Conservation (phyloP, 2,888 invertebrate species). For the Sinohyriopsis cumingii region DNA sequence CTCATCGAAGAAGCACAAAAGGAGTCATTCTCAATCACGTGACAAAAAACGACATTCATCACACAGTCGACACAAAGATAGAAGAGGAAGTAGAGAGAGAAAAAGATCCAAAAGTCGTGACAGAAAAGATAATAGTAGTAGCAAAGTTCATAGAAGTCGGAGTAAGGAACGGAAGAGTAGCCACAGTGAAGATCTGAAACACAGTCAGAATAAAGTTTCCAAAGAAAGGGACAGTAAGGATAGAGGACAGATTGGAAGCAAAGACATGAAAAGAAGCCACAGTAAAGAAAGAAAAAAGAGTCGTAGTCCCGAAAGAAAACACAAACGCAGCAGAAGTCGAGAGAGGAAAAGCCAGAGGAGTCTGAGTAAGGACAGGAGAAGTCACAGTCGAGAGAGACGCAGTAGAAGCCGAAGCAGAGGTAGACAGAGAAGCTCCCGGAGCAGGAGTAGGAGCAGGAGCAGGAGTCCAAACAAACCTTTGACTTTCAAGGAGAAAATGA, state of each 20-base stretch:
- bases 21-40: conserved; percentile 36
- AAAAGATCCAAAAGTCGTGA: conserved; percentile 2
- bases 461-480: conserved; percentile 50
- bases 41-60: conserved; percentile 38
- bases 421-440: conserved; percentile 25
- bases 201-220: conserved; percentile 6
- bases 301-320: conserved; percentile 23
- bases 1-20: conserved; percentile 15
- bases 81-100: conserved; percentile 29
- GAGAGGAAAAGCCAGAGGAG: conserved; percentile 34
- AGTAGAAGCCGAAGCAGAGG: conserved; percentile 30
- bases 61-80: conserved; percentile 10
- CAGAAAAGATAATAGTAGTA: conserved; percentile 1
- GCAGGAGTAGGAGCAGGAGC: conserved; percentile 33
- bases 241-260: conserved; percentile 22
- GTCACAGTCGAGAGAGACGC: conserved; percentile 23
- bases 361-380: conserved; percentile 25
- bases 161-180: conserved; percentile 28
- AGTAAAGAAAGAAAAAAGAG: conserved; percentile 29
- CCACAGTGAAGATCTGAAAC: conserved; percentile 25
- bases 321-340: conserved; percentile 26
- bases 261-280: conserved; percentile 22
- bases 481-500: conserved; percentile 67
- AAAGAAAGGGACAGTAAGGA: conserved; percentile 21
- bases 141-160: conserved; percentile 11